These are phyloP conservation scores for Synergus laeviventris DNA, from an alignment of 2,888 invertebrate genomes.

Conservation along the genomic window DNA sequence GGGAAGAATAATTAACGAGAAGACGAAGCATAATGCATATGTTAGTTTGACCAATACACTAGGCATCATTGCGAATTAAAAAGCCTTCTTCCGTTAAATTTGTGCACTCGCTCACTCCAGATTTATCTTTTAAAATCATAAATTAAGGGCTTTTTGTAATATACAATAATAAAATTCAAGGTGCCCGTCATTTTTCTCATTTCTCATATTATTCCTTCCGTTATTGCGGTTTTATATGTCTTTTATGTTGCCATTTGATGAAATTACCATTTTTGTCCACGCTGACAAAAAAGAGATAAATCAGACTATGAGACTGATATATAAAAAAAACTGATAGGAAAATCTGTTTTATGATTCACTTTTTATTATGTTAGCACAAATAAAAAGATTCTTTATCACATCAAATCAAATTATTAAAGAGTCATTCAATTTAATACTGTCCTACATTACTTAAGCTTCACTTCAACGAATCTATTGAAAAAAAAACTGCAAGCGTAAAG, in stretches of 20 bases:
- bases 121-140: slow-evolving; percentile 28
- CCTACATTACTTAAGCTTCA: neutral
- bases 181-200: slow-evolving; percentile 13
- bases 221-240: slow-evolving; percentile 26
- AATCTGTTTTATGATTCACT: slow-evolving; percentile 35
- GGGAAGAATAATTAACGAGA: slow-evolving; percentile 56
- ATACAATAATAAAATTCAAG: slow-evolving; percentile 5
- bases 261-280: slow-evolving; percentile 27
- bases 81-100: neutral
- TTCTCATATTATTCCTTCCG: slow-evolving; percentile 7
- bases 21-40: slow-evolving; percentile 40
- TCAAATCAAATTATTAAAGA: neutral
- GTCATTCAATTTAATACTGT: neutral
- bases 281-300: slow-evolving; percentile 34
- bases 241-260: slow-evolving; percentile 25
- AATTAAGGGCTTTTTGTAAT: neutral
- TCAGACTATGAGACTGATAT: slow-evolving; percentile 42
- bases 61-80: slow-evolving; percentile 26
- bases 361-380: neutral
- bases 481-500: neutral
- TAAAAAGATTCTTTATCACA: neutral
- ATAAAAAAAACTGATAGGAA: slow-evolving; percentile 42
- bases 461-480: neutral
- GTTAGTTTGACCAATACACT: slow-evolving; percentile 21
- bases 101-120: neutral